These are phyloP conservation scores for Ferrisia virgata DNA, from an alignment of 2,888 invertebrate species.

Conservation along the genomic window DNA sequence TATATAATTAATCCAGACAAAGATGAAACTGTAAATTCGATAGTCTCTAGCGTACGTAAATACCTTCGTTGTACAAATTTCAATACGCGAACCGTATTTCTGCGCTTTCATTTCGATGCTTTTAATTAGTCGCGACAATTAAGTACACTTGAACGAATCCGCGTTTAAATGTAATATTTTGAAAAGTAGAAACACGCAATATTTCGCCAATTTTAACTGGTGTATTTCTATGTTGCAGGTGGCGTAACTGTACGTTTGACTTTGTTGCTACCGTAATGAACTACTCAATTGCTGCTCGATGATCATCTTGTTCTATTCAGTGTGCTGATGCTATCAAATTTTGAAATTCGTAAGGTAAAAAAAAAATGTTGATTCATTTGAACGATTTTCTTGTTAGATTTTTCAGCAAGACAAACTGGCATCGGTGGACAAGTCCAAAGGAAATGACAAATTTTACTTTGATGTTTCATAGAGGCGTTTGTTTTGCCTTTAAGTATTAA, in stretches of 20 bases:
- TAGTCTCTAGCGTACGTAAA: slow-evolving; percentile 14
- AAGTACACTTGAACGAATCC: not conserved
- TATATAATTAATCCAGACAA: slow-evolving; percentile 31
- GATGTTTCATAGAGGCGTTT: too few relatives aligned
- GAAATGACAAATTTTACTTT: too few relatives aligned
- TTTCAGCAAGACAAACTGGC: too few relatives aligned
- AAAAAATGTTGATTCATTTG: too few relatives aligned
- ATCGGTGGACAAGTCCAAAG: too few relatives aligned
- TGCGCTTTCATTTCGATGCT: slow-evolving; percentile 16
- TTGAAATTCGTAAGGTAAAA: too few relatives aligned
- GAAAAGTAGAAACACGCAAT: not conserved
- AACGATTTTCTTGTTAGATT: too few relatives aligned
- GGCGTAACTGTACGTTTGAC: not conserved
- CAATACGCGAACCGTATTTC: not conserved
- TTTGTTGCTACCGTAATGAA: not conserved
- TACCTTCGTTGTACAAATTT: slow-evolving; percentile 1
- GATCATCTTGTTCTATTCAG: too few relatives aligned
- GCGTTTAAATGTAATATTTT: not conserved
- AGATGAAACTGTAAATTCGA: slow-evolving; percentile 25
- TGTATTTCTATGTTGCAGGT: not conserved
- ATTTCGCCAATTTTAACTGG: slow-evolving; percentile 4
- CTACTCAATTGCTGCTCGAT: not conserved
- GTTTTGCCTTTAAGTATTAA: too few relatives aligned
- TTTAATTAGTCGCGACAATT: slow-evolving; percentile 26
- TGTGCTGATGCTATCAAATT: too few relatives aligned